A percentile compares a stretch with the other conserved stretches of the same genome.
phyloP scores from a whole-genome alignment of 1,140 invertebrate genomes.

The Eurosta solidaginis region DNA sequence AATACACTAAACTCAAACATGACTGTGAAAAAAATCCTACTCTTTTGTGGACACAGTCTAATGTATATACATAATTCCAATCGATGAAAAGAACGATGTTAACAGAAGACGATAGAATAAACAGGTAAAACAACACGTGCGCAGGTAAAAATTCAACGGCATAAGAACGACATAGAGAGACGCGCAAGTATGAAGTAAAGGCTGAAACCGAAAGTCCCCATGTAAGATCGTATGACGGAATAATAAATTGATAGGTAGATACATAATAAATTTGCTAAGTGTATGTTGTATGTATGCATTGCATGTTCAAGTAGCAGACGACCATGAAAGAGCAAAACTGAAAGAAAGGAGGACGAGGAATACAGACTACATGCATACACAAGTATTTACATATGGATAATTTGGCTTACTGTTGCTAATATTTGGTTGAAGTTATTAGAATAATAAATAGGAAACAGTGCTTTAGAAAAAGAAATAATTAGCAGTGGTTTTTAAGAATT shows the following conservation, averaged over 20 bases:
- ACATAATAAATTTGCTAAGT: no score
- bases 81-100: not conserved
- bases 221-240: not conserved
- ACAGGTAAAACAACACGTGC: slow-evolving; percentile 18
- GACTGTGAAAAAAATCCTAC: no score
- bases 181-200: no score
- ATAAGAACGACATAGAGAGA: not conserved
- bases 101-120: not conserved
- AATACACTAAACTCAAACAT: no score
- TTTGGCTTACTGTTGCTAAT: not conserved
- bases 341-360: not conserved
- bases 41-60: no score
- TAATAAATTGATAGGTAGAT: not conserved
- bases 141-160: slow-evolving; percentile 4
- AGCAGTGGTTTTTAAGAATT: not conserved
- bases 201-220: slow-evolving; percentile 1
- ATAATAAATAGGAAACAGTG: not conserved
- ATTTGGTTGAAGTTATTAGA: not conserved
- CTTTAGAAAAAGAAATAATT: not conserved
- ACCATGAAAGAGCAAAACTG: not conserved
- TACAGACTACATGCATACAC: no score
- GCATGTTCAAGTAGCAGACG: not conserved
- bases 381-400: slow-evolving; percentile 13
- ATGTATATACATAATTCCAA: not conserved
- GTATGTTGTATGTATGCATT: no score